A percentile compares a stretch with the other conserved stretches of the same genome.
Conservation (phyloP, 1,140 invertebrate species). For the Drosophila nigromelanica region DNA sequence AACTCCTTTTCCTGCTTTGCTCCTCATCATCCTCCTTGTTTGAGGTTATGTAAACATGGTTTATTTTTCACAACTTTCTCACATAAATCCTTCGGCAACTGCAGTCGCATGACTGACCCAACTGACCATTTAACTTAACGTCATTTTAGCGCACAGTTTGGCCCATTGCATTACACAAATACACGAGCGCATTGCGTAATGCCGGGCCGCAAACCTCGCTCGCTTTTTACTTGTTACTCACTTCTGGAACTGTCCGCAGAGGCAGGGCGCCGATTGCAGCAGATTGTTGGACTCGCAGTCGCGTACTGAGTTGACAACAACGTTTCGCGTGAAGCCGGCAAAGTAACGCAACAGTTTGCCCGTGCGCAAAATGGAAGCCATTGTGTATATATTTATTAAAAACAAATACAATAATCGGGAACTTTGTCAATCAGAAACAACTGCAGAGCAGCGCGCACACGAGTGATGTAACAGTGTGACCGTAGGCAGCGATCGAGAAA, state of each 20-base stretch:
- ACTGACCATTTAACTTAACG: background rate
- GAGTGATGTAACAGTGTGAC: constrained; percentile 23
- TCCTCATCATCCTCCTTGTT: background rate
- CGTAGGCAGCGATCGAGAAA: background rate
- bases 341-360: constrained; percentile 89
- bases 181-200: constrained; percentile 62
- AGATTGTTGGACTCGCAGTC: constrained; percentile 84
- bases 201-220: constrained; percentile 39
- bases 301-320: constrained; percentile 86
- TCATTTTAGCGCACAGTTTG: background rate
- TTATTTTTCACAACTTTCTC: constrained; percentile 21
- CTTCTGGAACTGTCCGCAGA: constrained; percentile 84
- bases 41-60: constrained; percentile 46
- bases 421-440: background rate
- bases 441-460: constrained; percentile 38
- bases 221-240: constrained; percentile 57
- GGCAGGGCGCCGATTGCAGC: constrained; percentile 84
- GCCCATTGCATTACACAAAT: constrained; percentile 17
- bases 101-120: background rate
- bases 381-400: constrained; percentile 63
- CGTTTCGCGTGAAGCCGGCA: constrained; percentile 87
- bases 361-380: constrained; percentile 88
- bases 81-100: constrained; percentile 15
- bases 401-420: constrained; percentile 44
- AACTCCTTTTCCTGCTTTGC: background rate